These are phyloP conservation scores for Pangasius macronema DNA, from an alignment of 2,797 vertebrate genomes.

Conservation along the genomic window DNA sequence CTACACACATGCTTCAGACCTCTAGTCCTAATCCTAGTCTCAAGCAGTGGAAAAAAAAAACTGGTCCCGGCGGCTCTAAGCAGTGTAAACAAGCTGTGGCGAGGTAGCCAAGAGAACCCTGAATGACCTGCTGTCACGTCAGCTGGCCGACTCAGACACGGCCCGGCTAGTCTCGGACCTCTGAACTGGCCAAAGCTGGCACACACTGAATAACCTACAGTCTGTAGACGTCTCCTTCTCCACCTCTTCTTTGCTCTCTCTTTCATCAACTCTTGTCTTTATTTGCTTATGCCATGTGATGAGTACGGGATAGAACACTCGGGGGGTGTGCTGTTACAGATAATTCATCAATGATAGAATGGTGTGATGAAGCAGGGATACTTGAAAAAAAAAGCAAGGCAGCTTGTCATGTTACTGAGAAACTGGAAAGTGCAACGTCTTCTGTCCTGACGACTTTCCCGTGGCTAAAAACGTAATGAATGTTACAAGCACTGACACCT, in stretches of 20 bases:
- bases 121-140: constrained; percentile 65
- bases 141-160: constrained; percentile 60
- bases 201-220: constrained; percentile 72
- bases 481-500: neutral
- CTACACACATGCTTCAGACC: neutral
- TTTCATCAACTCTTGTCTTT: neutral
- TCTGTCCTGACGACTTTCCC: neutral
- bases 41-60: neutral
- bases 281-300: neutral
- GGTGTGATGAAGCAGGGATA: neutral
- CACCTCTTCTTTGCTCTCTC: neutral
- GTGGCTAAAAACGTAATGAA: neutral
- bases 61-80: neutral
- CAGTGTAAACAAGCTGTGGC: constrained; percentile 28
- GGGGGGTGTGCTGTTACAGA: neutral
- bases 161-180: constrained; percentile 48
- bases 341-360: neutral
- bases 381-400: neutral
- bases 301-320: neutral
- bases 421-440: neutral
- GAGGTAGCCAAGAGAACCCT: constrained; percentile 35
- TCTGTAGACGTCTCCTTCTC: constrained; percentile 57
- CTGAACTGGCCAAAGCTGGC: constrained; percentile 65
- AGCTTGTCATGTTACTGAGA: neutral
- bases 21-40: constrained; percentile 10